Evolutionary conservation across 2,888 invertebrate species (phyloP).

Genomic region (Pegoplata infirma): DNA sequence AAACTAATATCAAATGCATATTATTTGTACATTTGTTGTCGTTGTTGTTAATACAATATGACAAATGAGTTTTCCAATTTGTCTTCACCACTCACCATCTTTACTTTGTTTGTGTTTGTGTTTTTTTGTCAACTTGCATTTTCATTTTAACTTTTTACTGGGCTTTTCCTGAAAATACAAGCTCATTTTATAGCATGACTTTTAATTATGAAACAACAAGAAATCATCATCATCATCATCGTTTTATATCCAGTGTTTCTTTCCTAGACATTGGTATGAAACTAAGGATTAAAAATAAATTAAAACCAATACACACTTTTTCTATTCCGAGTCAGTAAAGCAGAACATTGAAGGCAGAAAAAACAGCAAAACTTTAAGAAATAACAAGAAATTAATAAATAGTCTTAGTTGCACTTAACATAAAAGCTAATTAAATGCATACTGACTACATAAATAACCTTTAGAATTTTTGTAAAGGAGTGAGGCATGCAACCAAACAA

Average conservation of each 20-base stretch:
- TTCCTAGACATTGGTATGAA: neutral
- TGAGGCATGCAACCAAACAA: no score
- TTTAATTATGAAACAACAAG: conserved; percentile 45
- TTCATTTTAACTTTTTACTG: neutral
- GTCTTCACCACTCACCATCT: conserved; percentile 3
- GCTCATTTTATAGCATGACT: conserved; percentile 26
- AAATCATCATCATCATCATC: conserved; percentile 1
- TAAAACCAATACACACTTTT: neutral
- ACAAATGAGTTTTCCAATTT: conserved; percentile 47
- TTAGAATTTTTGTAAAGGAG: neutral
- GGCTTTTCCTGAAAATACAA: neutral
- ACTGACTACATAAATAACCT: conserved; percentile 4
- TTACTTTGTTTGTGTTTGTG: no score
- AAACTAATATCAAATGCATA: neutral
- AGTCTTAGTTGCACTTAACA: conserved; percentile 33
- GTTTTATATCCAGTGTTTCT: no score
- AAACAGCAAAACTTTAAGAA: neutral
- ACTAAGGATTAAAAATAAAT: neutral
- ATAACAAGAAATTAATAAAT: conserved; percentile 31
- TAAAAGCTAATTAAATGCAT: conserved; percentile 48
- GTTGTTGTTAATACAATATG: conserved; percentile 32
- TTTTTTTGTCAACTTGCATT: neutral
- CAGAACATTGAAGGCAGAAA: neutral
- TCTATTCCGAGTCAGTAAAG: neutral
- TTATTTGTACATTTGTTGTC: neutral